phyloP scores from a whole-genome alignment of 2,888 invertebrate genomes.

The Drosophila prolongata region DNA sequence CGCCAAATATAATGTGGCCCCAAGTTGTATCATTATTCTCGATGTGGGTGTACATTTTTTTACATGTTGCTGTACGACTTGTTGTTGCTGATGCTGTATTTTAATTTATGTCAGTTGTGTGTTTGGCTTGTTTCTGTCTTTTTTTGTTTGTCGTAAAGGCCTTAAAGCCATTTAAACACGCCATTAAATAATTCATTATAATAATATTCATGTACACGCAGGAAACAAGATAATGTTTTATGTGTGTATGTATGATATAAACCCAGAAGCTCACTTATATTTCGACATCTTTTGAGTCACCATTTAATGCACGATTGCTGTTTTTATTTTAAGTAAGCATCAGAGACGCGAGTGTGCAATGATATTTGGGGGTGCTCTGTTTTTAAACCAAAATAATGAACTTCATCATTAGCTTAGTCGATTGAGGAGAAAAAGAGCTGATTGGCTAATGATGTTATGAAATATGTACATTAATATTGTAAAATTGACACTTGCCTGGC shows the following conservation, averaged over 20 bases:
- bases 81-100: conserved; percentile 47
- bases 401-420: neutral
- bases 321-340: conserved; percentile 63
- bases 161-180: conserved; percentile 83
- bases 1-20: conserved; percentile 65
- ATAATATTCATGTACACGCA: conserved; percentile 75
- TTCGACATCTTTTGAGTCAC: conserved; percentile 50
- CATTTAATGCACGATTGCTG: conserved; percentile 62
- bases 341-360: conserved; percentile 46
- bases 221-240: conserved; percentile 30
- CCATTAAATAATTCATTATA: conserved; percentile 83
- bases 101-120: conserved; percentile 81
- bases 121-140: conserved; percentile 64
- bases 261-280: conserved; percentile 22
- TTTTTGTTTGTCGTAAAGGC: conserved; percentile 61
- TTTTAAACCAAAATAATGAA: neutral
- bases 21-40: conserved; percentile 76
- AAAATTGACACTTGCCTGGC: conserved; percentile 87
- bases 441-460: no score
- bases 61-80: conserved; percentile 28
- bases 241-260: conserved; percentile 3
- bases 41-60: conserved; percentile 47
- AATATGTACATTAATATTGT: no score
- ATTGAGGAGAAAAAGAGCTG: conserved; percentile 2
- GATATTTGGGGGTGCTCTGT: neutral